phyloP scores from a whole-genome alignment of 2,888 invertebrate genomes.

The Ichneumoninae sp. region DNA sequence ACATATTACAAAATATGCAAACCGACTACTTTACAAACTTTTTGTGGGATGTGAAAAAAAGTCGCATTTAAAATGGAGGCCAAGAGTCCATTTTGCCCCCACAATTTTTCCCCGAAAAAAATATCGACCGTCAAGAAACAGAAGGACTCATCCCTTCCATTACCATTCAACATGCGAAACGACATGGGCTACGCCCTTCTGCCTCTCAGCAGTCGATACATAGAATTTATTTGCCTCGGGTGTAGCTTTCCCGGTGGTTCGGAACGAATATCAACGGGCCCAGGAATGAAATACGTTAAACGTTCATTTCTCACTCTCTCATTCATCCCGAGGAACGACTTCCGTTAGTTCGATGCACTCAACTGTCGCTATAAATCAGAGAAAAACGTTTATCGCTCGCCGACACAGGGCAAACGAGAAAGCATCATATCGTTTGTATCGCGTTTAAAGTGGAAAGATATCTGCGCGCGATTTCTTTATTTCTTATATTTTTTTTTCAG shows the following conservation, averaged over 20 bases:
- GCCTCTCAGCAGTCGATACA: too few relatives aligned
- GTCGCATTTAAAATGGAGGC: too few relatives aligned
- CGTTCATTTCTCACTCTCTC: conserved; percentile 34
- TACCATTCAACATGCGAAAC: too few relatives aligned
- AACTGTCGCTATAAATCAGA: conserved; percentile 52
- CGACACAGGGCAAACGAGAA: conserved; percentile 23
- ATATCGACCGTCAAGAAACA: too few relatives aligned
- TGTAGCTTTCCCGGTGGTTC: background rate
- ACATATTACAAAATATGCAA: too few relatives aligned
- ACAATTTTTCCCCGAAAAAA: too few relatives aligned
- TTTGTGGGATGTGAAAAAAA: too few relatives aligned
- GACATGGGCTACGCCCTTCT: too few relatives aligned
- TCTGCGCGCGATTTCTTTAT: conserved; percentile 4
- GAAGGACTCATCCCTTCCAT: too few relatives aligned
- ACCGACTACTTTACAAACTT: too few relatives aligned
- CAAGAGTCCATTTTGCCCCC: too few relatives aligned
- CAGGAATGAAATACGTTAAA: conserved; percentile 19
- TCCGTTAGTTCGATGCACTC: conserved; percentile 49
- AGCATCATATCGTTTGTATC: conserved; percentile 32
- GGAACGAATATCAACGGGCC: conserved; percentile 20
- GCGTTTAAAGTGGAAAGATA: conserved; percentile 55
- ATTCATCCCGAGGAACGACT: conserved; percentile 52
- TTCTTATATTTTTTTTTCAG: conserved; percentile 12
- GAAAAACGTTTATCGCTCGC: conserved; percentile 44
- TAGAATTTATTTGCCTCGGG: background rate